Conservation (phyloP, 2,888 invertebrate genomes). For the Dilophus febrilis region DNA sequence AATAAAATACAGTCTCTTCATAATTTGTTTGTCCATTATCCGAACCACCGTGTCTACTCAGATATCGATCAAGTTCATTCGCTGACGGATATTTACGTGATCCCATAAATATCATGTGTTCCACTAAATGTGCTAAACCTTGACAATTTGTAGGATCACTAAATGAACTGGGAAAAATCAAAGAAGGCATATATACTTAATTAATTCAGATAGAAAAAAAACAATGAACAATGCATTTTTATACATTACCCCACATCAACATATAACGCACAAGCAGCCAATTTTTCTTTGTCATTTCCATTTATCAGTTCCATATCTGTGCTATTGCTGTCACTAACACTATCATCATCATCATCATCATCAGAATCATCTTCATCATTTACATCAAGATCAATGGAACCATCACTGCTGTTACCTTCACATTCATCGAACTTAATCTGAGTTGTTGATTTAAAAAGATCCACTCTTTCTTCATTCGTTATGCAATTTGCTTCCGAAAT, state of each 20-base stretch:
- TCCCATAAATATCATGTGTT: constrained; percentile 91
- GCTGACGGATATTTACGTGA: constrained; percentile 75
- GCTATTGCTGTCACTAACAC: constrained; percentile 16
- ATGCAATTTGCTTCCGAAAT: constrained; percentile 42
- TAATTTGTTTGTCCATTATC: constrained; percentile 78
- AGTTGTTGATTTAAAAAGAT: neutral
- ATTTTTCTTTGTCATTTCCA: constrained; percentile 15
- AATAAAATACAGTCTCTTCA: constrained; percentile 76
- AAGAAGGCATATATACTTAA: too few relatives aligned
- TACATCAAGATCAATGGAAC: constrained; percentile 5
- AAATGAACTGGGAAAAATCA: constrained; percentile 42
- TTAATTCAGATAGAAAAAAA: too few relatives aligned
- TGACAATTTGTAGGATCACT: constrained; percentile 60
- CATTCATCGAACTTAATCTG: too few relatives aligned
- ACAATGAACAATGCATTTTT: too few relatives aligned
- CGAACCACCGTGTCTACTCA: constrained; percentile 68
- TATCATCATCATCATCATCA: constrained; percentile 12
- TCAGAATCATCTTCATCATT: constrained; percentile 9
- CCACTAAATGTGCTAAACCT: constrained; percentile 71
- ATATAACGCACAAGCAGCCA: constrained; percentile 58
- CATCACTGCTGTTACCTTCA: too few relatives aligned
- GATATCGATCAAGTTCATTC: constrained; percentile 66
- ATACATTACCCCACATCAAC: constrained; percentile 57
- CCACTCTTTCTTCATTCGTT: neutral
- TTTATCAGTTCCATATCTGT: constrained; percentile 10